A percentile compares a stretch with the other conserved stretches of the same genome.
Conservation (phyloP, 2,888 invertebrate genomes). For the Lymantria monacha region DNA sequence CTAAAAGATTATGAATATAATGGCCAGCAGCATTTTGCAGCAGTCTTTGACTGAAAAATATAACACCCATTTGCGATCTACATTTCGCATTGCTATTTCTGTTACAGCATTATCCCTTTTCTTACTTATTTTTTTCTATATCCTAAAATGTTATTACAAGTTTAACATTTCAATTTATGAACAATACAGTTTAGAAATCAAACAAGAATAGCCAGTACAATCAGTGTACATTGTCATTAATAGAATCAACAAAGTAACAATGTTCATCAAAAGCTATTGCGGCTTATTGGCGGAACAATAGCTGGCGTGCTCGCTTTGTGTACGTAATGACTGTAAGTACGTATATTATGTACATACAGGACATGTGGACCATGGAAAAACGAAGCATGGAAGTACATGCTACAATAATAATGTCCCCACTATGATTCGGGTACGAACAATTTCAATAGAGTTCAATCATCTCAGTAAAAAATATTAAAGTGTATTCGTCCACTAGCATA, state of each 20-base stretch:
- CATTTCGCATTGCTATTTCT: no score
- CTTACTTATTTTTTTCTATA: no score
- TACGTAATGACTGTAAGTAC: conserved; percentile 44
- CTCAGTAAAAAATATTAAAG: no score
- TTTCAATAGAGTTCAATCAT: no score
- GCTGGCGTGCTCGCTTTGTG: conserved; percentile 21
- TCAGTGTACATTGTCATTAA: conserved; percentile 45
- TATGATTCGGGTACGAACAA: no score
- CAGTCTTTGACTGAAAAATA: no score
- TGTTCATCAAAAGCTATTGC: conserved; percentile 65
- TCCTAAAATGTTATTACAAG: neutral
- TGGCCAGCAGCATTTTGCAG: no score
- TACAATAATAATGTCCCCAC: no score
- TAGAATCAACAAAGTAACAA: conserved; percentile 60
- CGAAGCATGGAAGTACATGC: neutral
- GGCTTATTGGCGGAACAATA: conserved; percentile 59
- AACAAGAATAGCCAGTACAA: conserved; percentile 29
- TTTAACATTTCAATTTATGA: conserved; percentile 3
- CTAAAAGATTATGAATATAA: no score
- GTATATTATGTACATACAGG: conserved; percentile 3
- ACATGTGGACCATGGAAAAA: neutral
- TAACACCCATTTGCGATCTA: no score
- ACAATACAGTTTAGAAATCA: conserved; percentile 14
- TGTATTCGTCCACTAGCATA: no score
- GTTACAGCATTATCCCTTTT: no score